These are phyloP conservation scores for Deilephila elpenor DNA, from an alignment of 2,888 invertebrate species.

Conservation along the genomic window DNA sequence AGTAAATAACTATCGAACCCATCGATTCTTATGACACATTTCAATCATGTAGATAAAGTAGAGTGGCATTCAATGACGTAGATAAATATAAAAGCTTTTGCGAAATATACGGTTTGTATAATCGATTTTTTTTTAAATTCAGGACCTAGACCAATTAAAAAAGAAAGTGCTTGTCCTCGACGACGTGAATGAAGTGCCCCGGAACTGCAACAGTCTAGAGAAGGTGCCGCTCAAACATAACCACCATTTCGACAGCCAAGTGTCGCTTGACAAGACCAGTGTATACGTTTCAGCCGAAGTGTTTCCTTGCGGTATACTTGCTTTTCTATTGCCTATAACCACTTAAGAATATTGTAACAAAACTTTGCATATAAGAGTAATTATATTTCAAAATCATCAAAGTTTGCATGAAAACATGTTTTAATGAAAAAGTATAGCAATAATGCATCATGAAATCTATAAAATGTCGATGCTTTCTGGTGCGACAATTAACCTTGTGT, in stretches of 20 bases:
- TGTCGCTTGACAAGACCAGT: conserved; percentile 70
- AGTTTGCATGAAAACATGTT: too few relatives aligned
- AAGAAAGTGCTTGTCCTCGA: conserved; percentile 47
- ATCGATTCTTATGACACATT: conserved; percentile 3
- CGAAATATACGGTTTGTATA: background rate
- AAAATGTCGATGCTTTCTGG: too few relatives aligned
- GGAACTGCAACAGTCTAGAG: conserved; percentile 60
- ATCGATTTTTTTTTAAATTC: conserved; percentile 33
- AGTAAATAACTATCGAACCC: background rate
- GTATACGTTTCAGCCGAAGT: conserved; percentile 71
- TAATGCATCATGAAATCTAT: too few relatives aligned
- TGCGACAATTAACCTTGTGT: background rate
- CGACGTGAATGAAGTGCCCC: conserved; percentile 52
- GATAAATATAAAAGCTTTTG: background rate
- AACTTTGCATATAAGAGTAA: too few relatives aligned
- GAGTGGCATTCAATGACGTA: background rate
- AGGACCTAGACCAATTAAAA: conserved; percentile 67
- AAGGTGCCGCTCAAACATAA: conserved; percentile 60
- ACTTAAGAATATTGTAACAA: too few relatives aligned
- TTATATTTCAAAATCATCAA: too few relatives aligned
- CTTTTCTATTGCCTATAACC: background rate
- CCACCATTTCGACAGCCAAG: conserved; percentile 66
- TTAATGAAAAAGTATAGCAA: too few relatives aligned
- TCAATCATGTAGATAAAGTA: conserved; percentile 10
- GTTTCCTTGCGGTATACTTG: conserved; percentile 69